A percentile compares a stretch with the other conserved stretches of the same genome.
phyloP scores from a whole-genome alignment of 2,888 invertebrate species.

The Callyntrura guangdongensis region DNA sequence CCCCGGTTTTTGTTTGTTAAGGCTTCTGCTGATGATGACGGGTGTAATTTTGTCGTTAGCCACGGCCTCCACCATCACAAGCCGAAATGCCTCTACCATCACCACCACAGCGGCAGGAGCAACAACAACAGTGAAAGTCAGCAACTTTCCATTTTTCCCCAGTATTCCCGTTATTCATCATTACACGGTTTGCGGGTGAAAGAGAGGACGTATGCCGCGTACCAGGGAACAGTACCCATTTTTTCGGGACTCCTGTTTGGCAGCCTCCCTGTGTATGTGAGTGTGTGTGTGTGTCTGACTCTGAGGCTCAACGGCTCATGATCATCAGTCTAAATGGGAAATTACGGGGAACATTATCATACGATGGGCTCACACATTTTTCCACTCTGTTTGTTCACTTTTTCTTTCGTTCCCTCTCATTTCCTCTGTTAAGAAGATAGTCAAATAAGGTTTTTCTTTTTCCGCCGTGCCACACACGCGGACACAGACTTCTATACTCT shows the following conservation, averaged over 20 bases:
- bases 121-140: slow-evolving; percentile 32
- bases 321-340: slow-evolving; percentile 52
- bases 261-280: neutral
- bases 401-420: neutral
- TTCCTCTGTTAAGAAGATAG: neutral
- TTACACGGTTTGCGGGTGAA: too few relatives aligned
- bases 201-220: too few relatives aligned
- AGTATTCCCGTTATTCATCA: slow-evolving; percentile 34
- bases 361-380: neutral
- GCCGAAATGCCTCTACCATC: neutral
- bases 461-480: neutral
- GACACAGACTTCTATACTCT: too few relatives aligned
- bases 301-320: slow-evolving; percentile 17
- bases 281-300: neutral
- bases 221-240: neutral
- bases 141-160: slow-evolving; percentile 6
- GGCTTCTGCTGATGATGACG: slow-evolving; percentile 5
- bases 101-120: too few relatives aligned
- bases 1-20: neutral
- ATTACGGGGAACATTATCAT: slow-evolving; percentile 25
- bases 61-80: neutral
- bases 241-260: neutral
- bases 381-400: neutral
- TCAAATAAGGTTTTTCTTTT: neutral
- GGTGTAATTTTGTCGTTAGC: slow-evolving; percentile 44